Evolutionary conservation across 1,140 invertebrate species (phyloP), one percentile per base, ranked within the genome.

Genomic region (Drosophila teissieri): DNA sequence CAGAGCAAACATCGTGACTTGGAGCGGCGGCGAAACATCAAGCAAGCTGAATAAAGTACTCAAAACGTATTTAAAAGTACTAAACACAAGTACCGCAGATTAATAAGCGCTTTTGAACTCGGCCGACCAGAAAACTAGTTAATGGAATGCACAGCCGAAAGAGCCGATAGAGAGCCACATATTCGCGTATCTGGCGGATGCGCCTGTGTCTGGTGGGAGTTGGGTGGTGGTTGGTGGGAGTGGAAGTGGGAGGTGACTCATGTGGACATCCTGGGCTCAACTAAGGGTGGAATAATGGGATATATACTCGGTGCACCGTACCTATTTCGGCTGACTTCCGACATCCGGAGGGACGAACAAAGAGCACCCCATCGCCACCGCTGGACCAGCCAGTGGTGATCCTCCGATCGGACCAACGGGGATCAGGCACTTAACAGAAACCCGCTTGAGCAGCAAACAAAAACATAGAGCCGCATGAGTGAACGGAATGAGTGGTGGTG

Each of bases 81-180:
- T 89, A 91, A 91, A 88, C 77, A 81, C 90, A 90, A 91, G 85
- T 85, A 91, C 85, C 68, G 88, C 73, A 90, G 89, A 91, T 91
- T 91, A 91, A 91, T 91, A 91, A 91, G 81, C 75, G 85, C 83
- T 81, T 91, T 91, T 91, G 90, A 91, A 91, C 73, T 91, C 90
- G 78, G 78, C 90, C 90, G 90, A 88, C 85, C 85, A 91, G 90
- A 91, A 91, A 91, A 91, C 80, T 84, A 86, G 82, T 90, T 89
- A 81, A 83, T 86, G 72, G 58, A 51, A 76, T 61, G 78, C 27
- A 1, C 27, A 34, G 39, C 27, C 40, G 19, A 24, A 15, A 44
- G 48, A 52, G 40, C 19, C 19, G 19, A 19, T 19, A 2, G 19
- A 19, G n/a, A 7, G 27, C 5, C n/a, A 10, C 22, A 48, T 49